A percentile compares a stretch with the other conserved stretches of the same genome.
phyloP scores from a whole-genome alignment of 2,113 vertebrate species.

The Coregonus clupeaformis region DNA sequence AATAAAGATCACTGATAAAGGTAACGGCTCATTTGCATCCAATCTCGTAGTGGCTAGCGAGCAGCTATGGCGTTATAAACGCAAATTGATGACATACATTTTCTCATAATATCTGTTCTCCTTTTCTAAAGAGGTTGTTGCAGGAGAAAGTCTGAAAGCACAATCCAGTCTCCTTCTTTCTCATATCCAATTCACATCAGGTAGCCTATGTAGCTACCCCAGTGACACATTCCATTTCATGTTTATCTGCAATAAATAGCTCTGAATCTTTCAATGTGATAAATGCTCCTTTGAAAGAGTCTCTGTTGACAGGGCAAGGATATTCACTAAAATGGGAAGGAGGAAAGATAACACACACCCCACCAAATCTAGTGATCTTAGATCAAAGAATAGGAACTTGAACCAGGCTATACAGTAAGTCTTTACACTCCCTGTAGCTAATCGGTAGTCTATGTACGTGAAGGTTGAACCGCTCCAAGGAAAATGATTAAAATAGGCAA shows the following conservation, averaged over 20 bases:
- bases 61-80: too few relatives aligned
- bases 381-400: slow-evolving; percentile 53
- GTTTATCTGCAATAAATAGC: slow-evolving; percentile 31
- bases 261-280: slow-evolving; percentile 20
- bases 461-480: slow-evolving; percentile 17
- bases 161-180: neutral
- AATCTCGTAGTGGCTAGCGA: too few relatives aligned
- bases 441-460: slow-evolving; percentile 38
- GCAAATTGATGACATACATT: too few relatives aligned
- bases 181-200: neutral
- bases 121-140: neutral
- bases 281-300: neutral
- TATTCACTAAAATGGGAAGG: slow-evolving; percentile 41
- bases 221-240: slow-evolving; percentile 15
- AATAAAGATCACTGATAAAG: too few relatives aligned
- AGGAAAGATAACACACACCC: slow-evolving; percentile 39
- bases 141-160: neutral
- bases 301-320: slow-evolving; percentile 43
- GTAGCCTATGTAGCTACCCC: slow-evolving; percentile 21
- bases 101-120: too few relatives aligned
- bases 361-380: slow-evolving; percentile 30
- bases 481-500: slow-evolving; percentile 31
- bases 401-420: slow-evolving; percentile 41
- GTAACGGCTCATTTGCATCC: too few relatives aligned
- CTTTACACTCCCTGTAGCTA: slow-evolving; percentile 48